Conservation (phyloP, 1,140 invertebrate species). For the Drosophila nasuta region DNA sequence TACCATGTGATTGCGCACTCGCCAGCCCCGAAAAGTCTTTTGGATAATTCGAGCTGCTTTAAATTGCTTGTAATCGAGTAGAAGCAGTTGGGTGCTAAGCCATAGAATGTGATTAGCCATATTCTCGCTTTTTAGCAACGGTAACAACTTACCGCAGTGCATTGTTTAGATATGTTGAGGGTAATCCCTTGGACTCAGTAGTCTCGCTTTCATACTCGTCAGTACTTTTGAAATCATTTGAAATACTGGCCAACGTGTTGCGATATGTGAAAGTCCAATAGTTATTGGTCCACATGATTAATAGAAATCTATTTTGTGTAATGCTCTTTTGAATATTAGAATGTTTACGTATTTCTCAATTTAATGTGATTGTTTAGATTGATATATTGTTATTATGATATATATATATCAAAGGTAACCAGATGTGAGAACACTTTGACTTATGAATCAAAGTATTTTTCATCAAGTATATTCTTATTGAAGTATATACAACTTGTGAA, state of each 20-base stretch:
- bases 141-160: not conserved
- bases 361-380: too few relatives aligned
- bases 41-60: conserved; percentile 68
- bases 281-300: not conserved
- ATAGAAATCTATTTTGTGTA: not conserved
- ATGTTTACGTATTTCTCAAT: too few relatives aligned
- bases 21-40: conserved; percentile 42
- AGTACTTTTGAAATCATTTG: not conserved
- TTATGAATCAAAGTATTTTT: too few relatives aligned
- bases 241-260: not conserved
- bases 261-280: not conserved
- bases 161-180: not conserved
- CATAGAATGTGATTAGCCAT: not conserved
- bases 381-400: too few relatives aligned
- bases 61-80: conserved; percentile 70
- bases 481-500: too few relatives aligned
- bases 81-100: conserved; percentile 32
- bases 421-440: too few relatives aligned
- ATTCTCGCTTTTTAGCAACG: not conserved
- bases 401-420: too few relatives aligned
- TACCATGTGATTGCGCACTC: accelerated
- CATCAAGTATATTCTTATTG: too few relatives aligned
- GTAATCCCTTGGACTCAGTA: not conserved
- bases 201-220: not conserved
- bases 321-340: not conserved